phyloP scores from a whole-genome alignment of 2,888 invertebrate species.

The Linyphia triangularis region DNA sequence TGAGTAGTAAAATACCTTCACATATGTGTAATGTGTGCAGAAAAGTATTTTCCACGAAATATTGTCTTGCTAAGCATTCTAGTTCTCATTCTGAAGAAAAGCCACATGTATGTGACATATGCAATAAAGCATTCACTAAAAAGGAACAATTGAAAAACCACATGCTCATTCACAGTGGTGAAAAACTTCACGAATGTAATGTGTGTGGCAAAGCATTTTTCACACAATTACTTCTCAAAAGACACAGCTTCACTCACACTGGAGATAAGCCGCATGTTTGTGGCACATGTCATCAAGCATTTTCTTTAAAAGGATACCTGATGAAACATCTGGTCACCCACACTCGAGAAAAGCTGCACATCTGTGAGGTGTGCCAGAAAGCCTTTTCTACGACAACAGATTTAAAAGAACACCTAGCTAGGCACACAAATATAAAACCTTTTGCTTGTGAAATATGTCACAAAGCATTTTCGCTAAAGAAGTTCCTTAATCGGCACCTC shows the following conservation, averaged over 20 bases:
- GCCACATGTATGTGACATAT: neutral
- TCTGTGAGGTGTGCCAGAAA: neutral
- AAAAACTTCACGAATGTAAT: neutral
- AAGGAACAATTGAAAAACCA: neutral
- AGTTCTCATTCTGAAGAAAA: neutral
- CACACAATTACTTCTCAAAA: no score
- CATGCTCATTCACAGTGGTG: neutral
- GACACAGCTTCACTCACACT: no score
- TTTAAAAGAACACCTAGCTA: neutral
- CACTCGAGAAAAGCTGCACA: neutral
- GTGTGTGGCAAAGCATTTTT: no score
- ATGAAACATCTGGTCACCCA: no score
- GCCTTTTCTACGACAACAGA: neutral
- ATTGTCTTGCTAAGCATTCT: neutral
- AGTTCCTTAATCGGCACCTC: neutral
- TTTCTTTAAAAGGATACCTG: no score
- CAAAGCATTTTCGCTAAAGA: neutral
- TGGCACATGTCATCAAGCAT: no score
- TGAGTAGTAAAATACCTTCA: no score
- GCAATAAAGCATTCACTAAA: neutral
- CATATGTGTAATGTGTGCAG: neutral
- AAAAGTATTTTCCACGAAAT: neutral
- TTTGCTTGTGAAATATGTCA: slow-evolving; percentile 15
- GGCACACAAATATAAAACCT: slow-evolving; percentile 14
- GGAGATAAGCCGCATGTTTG: no score